Base-by-base conservation (phyloP, 2,797 vertebrate genomes). In the Glossophaga mutica region DNA sequence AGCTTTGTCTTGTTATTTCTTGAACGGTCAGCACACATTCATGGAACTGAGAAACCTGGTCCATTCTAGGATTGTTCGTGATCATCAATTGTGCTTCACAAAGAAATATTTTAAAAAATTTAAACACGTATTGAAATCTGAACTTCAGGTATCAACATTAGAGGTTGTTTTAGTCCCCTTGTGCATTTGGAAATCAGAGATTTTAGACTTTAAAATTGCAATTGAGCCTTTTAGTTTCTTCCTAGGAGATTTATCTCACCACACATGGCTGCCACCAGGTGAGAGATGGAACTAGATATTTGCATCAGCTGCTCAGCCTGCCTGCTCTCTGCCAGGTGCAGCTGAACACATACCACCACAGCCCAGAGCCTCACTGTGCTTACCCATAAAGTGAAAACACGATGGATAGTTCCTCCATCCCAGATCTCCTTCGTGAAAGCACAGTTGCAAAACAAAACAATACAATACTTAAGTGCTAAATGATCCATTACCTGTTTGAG, bases 381-480 rank as follows among this genome's bases (percentile, higher is more conserved):
- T 73, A 92, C 44, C 86, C 67, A 79, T 68, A 97, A 87, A 89
- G 76, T 89, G 92, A 94, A 94, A 92, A 87, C 29, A 48, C 0
- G 1, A 29, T 26, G 65, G 88, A 55, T 57, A 78, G 94, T 96
- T 87, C 83, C 92, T 96, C 87, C 89, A 70, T 96, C 94, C 88
- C 78, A 77, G 95, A 39, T 73, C 37, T 73, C 74, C 22, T 88
- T 19, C n/a, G 92, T 70, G 94, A 73, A 94, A 97, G 46, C 82
- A 59, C 70, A 91, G 70, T 73, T 96, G 92, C 74, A 59, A 92
- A 95, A 96, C 74, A 59, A 92, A 95, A 96, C 59, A 62, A 95
- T 86, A 79, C 92, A 89, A 77, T 65, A 62, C 29, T 59, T 44
- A 12, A 76, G 78, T 78, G 83, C 94, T 93, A 83, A 91, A 62